A percentile compares a stretch with the other conserved stretches of the same genome.
These are phyloP conservation scores for Eupelmus urozonus DNA, from an alignment of 2,888 invertebrate genomes.

Conservation along the genomic window DNA sequence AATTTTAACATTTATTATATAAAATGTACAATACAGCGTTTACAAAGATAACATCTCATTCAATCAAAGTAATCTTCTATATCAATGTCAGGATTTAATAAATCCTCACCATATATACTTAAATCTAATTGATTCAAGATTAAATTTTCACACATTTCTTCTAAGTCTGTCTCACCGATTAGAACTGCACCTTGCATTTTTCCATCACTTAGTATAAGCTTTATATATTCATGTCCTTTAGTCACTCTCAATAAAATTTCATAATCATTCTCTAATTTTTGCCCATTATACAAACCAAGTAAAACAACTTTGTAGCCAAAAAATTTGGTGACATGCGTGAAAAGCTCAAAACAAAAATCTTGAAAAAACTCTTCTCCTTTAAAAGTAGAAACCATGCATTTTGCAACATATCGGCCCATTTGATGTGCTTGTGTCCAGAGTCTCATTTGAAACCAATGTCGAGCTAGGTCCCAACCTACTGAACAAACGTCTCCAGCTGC, in stretches of 20 bases:
- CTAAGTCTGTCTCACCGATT: constrained; percentile 97
- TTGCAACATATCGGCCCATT: constrained; percentile 97
- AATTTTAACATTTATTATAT: background rate
- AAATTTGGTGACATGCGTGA: constrained; percentile 96
- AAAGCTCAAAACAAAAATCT: constrained; percentile 98
- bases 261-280: constrained; percentile 88
- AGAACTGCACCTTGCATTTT: constrained; percentile 94
- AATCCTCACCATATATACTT: constrained; percentile 91
- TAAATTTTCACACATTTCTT: constrained; percentile 98
- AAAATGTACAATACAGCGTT: background rate
- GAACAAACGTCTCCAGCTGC: constrained; percentile 97
- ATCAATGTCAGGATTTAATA: constrained; percentile 96
- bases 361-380: constrained; percentile 84
- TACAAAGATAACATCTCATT: constrained; percentile 15
- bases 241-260: constrained; percentile 92
- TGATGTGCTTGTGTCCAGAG: constrained; percentile 99
- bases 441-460: constrained; percentile 96
- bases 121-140: constrained; percentile 96
- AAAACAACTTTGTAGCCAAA: constrained; percentile 96
- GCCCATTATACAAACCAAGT: constrained; percentile 95
- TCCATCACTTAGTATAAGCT: constrained; percentile 91
- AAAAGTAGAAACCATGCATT: constrained; percentile 87
- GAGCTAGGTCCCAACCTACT: constrained; percentile 87
- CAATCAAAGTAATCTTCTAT: constrained; percentile 99
- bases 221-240: constrained; percentile 89